phyloP scores from a whole-genome alignment of 2,113 vertebrate genomes.

The Vulpes ferrilata region DNA sequence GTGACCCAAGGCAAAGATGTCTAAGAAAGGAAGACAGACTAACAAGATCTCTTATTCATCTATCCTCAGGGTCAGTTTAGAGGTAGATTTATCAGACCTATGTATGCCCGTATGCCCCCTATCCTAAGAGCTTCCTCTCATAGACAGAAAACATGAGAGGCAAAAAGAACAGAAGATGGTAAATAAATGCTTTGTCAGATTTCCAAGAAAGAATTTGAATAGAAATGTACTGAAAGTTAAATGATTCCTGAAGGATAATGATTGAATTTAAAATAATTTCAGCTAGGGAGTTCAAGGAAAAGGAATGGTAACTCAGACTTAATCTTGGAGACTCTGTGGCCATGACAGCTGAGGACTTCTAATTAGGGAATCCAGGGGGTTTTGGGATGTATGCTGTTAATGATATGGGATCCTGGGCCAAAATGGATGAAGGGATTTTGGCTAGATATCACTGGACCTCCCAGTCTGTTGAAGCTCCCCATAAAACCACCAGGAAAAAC shows the following conservation, averaged over 20 bases:
- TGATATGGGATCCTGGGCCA: background rate
- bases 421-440: background rate
- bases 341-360: background rate
- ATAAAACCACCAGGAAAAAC: background rate
- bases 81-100: background rate
- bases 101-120: background rate
- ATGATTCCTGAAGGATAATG: background rate
- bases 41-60: background rate
- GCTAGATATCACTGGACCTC: background rate
- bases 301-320: background rate
- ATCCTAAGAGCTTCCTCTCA: background rate
- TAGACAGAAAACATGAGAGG: background rate
- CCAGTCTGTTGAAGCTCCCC: background rate
- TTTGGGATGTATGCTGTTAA: background rate
- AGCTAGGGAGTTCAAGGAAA: background rate
- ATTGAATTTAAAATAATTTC: background rate
- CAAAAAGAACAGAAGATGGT: background rate
- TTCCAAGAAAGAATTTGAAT: background rate
- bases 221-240: too few relatives aligned
- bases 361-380: background rate
- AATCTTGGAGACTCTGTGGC: background rate
- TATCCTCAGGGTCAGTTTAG: background rate
- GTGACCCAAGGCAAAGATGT: background rate
- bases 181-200: background rate
- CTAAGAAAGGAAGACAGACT: background rate